Conservation (phyloP, 2,888 invertebrate genomes). For the Acrobasis repandana region DNA sequence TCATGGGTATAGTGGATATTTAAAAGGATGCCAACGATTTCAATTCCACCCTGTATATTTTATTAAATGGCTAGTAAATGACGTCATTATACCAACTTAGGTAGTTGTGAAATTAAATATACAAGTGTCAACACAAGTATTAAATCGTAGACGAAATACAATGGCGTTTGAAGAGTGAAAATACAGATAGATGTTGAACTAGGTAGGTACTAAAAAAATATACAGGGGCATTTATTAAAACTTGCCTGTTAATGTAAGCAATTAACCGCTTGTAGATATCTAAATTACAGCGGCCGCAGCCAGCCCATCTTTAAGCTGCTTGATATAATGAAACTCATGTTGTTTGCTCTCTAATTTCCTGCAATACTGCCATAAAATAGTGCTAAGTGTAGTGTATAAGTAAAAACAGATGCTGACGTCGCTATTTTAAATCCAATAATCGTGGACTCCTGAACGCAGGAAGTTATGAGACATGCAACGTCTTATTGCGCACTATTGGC, state of each 20-base stretch:
- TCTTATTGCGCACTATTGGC: constrained; percentile 34
- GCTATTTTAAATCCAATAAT: constrained; percentile 42
- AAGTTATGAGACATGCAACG: constrained; percentile 59
- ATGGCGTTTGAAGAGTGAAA: constrained; percentile 21
- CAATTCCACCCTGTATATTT: background rate
- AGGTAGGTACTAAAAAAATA: constrained; percentile 5
- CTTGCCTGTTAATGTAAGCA: constrained; percentile 11
- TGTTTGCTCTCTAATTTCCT: constrained; percentile 70
- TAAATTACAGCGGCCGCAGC: constrained; percentile 45
- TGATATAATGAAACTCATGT: constrained; percentile 65
- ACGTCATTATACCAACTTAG: background rate
- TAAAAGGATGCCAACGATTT: too few species aligned
- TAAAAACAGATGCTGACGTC: constrained; percentile 46
- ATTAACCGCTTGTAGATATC: constrained; percentile 22
- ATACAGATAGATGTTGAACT: constrained; percentile 9
- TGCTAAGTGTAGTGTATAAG: constrained; percentile 58
- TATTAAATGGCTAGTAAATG: background rate
- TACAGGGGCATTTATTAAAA: constrained; percentile 22
- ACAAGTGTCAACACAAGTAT: background rate
- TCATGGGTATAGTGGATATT: too few species aligned
- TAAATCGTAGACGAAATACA: background rate
- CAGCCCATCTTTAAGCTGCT: constrained; percentile 62
- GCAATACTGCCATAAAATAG: constrained; percentile 70
- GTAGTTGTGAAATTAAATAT: background rate
- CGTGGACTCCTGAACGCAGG: constrained; percentile 55